Evolutionary conservation across 2,888 invertebrate genomes (phyloP).

Genomic region (Rosalia funebris): DNA sequence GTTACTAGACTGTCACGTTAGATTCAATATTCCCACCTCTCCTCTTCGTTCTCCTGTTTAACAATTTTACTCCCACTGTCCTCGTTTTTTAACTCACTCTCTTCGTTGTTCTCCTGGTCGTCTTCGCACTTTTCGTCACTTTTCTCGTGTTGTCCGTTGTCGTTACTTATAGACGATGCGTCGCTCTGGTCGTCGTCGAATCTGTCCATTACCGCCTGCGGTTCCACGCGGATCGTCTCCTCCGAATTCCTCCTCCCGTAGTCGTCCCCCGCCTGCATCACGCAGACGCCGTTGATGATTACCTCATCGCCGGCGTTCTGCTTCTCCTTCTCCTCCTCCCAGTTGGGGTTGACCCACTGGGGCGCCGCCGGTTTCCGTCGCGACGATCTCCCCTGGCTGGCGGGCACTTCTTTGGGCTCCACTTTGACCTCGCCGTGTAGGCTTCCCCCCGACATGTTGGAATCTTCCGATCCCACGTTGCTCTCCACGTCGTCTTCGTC

Average conservation of each 20-base stretch:
- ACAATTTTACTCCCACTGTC: conserved; percentile 66
- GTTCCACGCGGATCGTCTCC: conserved; percentile 81
- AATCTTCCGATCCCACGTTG: conserved; percentile 78
- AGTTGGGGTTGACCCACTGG: conserved; percentile 97
- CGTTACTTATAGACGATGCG: conserved; percentile 62
- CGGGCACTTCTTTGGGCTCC: conserved; percentile 66
- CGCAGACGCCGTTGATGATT: conserved; percentile 93
- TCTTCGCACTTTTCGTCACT: conserved; percentile 47
- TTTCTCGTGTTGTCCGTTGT: conserved; percentile 46
- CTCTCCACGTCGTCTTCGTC: conserved; percentile 83
- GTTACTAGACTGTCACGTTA: conserved; percentile 37
- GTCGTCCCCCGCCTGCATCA: conserved; percentile 87
- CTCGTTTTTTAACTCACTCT: conserved; percentile 49
- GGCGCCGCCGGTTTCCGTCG: conserved; percentile 95
- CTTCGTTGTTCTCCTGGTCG: conserved; percentile 49
- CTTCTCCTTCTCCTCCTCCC: conserved; percentile 77
- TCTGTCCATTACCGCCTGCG: conserved; percentile 75
- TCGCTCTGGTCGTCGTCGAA: conserved; percentile 69
- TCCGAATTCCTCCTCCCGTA: conserved; percentile 70
- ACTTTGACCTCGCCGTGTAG: conserved; percentile 70
- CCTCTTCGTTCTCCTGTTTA: conserved; percentile 71
- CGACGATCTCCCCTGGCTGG: conserved; percentile 68
- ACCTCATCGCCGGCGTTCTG: conserved; percentile 78
- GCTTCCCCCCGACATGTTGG: conserved; percentile 64
- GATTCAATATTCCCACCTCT: conserved; percentile 71